Evolutionary conservation across 2,888 invertebrate genomes (phyloP).

Genomic region (Patella pellucida): DNA sequence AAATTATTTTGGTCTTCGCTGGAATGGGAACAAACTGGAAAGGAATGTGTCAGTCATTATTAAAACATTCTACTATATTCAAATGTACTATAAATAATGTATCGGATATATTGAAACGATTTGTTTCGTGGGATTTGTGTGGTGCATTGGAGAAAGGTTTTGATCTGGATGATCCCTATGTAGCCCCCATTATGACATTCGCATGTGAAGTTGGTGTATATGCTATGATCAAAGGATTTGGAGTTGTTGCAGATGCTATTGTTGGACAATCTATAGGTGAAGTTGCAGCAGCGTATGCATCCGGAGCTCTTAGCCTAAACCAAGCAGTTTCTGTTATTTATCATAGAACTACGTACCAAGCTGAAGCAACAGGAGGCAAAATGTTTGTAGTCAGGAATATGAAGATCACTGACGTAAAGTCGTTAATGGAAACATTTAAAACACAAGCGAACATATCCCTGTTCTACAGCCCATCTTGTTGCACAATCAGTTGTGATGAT

Average conservation of each 20-base stretch:
- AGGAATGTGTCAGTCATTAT: slow-evolving; percentile 54
- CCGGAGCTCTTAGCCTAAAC: slow-evolving; percentile 39
- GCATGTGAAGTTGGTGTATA: slow-evolving; percentile 48
- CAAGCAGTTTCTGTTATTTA: slow-evolving; percentile 52
- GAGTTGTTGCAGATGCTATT: slow-evolving; percentile 42
- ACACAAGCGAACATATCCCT: slow-evolving; percentile 36
- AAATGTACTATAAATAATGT: slow-evolving; percentile 38
- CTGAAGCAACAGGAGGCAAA: slow-evolving; percentile 41
- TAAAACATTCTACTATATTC: slow-evolving; percentile 38
- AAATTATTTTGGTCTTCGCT: slow-evolving; percentile 52
- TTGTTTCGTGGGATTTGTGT: slow-evolving; percentile 38
- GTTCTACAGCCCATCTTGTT: slow-evolving; percentile 37
- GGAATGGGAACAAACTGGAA: slow-evolving; percentile 59
- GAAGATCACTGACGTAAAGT: slow-evolving; percentile 32
- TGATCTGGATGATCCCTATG: slow-evolving; percentile 36
- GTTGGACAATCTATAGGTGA: slow-evolving; percentile 59
- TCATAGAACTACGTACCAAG: slow-evolving; percentile 41
- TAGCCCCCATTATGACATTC: slow-evolving; percentile 51
- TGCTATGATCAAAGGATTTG: slow-evolving; percentile 40
- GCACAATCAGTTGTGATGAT: slow-evolving; percentile 43
- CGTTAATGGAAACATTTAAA: slow-evolving; percentile 23
- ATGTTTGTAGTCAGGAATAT: slow-evolving; percentile 49
- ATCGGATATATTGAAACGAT: slow-evolving; percentile 34
- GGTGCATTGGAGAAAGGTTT: slow-evolving; percentile 30
- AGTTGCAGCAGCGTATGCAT: slow-evolving; percentile 48